Percentiles rank a stretch among this genome's conserved stretches.
These are phyloP conservation scores for Ectemnius lituratus DNA, from an alignment of 2,888 invertebrate genomes.

Conservation along the genomic window DNA sequence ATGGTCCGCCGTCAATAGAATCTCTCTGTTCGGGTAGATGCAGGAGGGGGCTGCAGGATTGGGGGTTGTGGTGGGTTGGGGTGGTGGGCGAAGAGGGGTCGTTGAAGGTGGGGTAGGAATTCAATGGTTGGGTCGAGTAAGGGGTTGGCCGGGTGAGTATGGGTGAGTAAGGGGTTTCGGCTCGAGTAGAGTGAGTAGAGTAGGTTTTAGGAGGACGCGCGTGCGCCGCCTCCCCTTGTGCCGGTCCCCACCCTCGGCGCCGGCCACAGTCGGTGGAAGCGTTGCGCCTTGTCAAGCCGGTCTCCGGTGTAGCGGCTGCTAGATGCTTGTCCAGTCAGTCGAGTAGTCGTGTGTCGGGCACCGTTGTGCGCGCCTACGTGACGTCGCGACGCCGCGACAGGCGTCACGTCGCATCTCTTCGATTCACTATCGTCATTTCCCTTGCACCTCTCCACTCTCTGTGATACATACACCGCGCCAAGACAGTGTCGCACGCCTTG, in stretches of 20 bases:
- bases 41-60: too few relatives aligned
- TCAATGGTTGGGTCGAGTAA: not conserved
- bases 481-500: too few relatives aligned
- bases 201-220: not conserved
- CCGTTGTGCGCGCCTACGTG: conserved; percentile 46
- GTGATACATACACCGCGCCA: too few relatives aligned
- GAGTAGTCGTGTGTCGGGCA: conserved; percentile 54
- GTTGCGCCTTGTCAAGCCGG: too few relatives aligned
- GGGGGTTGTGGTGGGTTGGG: too few relatives aligned
- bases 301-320: conserved; percentile 16
- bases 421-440: too few relatives aligned
- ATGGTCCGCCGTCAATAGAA: conserved; percentile 1
- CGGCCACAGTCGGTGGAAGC: not conserved
- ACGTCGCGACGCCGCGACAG: conserved; percentile 70
- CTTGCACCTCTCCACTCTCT: too few relatives aligned
- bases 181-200: not conserved
- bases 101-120: not conserved
- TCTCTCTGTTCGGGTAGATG: too few relatives aligned
- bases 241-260: conserved; percentile 1
- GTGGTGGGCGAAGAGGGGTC: not conserved
- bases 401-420: conserved; percentile 59
- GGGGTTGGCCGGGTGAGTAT: not conserved
- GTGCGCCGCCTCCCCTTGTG: conserved; percentile 1
- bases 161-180: not conserved
- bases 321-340: conserved; percentile 48